Conservation (phyloP, 2,888 invertebrate genomes). For the Plagodis pulveraria region DNA sequence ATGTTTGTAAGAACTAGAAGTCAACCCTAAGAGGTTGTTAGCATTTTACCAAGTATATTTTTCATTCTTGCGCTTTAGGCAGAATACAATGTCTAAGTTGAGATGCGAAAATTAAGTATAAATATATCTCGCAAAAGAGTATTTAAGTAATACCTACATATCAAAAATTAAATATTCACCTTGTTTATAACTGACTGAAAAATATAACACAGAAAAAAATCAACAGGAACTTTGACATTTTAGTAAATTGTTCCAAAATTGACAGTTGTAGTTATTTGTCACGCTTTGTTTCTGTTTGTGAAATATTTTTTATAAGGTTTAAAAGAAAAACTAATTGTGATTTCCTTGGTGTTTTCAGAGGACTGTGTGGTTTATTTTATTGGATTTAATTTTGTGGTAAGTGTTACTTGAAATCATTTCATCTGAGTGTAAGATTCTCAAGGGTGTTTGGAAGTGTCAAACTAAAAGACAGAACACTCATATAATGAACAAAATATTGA, state of each 20-base stretch:
- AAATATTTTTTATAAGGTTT: conserved; percentile 47
- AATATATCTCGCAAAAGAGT: too few species aligned
- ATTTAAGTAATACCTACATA: too few species aligned
- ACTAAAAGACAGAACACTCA: too few species aligned
- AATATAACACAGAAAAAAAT: conserved; percentile 1
- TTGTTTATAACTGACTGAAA: conserved; percentile 14
- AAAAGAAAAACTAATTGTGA: conserved; percentile 24
- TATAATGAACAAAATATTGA: too few species aligned
- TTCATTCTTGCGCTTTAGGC: too few species aligned
- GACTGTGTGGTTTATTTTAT: conserved; percentile 12
- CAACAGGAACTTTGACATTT: conserved; percentile 34
- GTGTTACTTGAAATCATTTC: conserved; percentile 5
- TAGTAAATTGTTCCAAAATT: conserved; percentile 58
- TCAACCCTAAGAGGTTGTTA: too few species aligned
- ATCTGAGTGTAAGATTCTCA: too few species aligned
- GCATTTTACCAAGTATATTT: too few species aligned
- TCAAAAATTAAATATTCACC: background rate
- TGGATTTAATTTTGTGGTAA: conserved; percentile 24
- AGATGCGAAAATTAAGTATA: too few species aligned
- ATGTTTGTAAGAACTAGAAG: too few species aligned
- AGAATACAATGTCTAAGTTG: too few species aligned
- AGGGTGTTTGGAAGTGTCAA: too few species aligned
- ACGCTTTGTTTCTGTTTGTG: conserved; percentile 52
- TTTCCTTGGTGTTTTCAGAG: conserved; percentile 16
- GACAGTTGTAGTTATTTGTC: conserved; percentile 57